Evolutionary conservation across 2,888 invertebrate species (phyloP).

Genomic region (Galerucella calmariensis): DNA sequence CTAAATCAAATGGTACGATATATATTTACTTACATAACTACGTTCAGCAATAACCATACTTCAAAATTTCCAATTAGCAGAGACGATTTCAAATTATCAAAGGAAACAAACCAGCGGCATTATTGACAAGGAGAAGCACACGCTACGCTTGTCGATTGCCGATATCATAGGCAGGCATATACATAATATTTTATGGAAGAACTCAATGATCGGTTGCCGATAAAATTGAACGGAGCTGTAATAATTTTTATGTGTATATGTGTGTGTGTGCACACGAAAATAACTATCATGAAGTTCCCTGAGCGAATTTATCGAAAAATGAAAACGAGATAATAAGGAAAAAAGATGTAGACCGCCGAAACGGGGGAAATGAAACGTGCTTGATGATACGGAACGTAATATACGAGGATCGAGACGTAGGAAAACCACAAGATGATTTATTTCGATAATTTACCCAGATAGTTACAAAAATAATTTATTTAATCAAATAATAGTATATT

Average conservation of each 20-base stretch:
- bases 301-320: conserved; percentile 52
- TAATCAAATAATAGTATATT: too few species aligned
- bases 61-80: conserved; percentile 17
- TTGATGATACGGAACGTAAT: conserved; percentile 55
- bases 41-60: conserved; percentile 1
- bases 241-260: conserved; percentile 45
- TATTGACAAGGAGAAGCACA: conserved; percentile 1
- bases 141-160: conserved; percentile 6
- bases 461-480: too few species aligned
- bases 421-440: conserved; percentile 12
- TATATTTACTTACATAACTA: neutral
- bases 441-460: neutral
- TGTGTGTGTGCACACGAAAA: conserved; percentile 41
- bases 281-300: conserved; percentile 46
- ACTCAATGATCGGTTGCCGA: conserved; percentile 40
- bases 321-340: conserved; percentile 53
- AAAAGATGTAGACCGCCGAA: conserved; percentile 50
- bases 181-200: conserved; percentile 43
- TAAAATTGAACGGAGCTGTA: conserved; percentile 41
- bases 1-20: neutral
- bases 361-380: conserved; percentile 58
- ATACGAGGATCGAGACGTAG: conserved; percentile 40
- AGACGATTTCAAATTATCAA: conserved; percentile 9
- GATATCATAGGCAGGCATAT: conserved; percentile 40
- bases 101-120: conserved; percentile 8